Conservation (phyloP, 2,797 vertebrate species). For the Channa striata region DNA sequence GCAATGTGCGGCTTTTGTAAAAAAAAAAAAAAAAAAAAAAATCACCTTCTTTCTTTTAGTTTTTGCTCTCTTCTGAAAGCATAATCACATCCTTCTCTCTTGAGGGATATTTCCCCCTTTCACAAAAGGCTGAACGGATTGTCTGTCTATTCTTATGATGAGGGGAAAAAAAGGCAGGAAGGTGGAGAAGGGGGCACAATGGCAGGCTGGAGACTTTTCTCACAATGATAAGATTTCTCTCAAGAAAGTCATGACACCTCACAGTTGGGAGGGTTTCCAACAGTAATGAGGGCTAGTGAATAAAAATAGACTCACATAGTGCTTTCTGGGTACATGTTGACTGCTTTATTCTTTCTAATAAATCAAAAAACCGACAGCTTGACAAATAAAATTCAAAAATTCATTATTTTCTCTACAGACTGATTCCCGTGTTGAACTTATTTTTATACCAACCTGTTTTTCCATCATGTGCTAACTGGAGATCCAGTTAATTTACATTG, state of each 20-base stretch:
- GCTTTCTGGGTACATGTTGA: not conserved
- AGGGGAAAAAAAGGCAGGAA: slow-evolving; percentile 25
- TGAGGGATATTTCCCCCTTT: slow-evolving; percentile 72
- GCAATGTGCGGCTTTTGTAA: slow-evolving; percentile 78
- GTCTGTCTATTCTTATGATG: slow-evolving; percentile 70
- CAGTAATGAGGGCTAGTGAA: not conserved
- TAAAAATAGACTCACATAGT: not conserved
- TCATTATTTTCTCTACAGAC: not conserved
- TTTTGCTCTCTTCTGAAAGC: slow-evolving; percentile 65
- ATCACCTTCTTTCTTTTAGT: slow-evolving; percentile 50
- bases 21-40: slow-evolving; percentile 44
- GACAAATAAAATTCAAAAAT: not conserved
- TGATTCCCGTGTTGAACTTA: not conserved
- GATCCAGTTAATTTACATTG: slow-evolving; percentile 69
- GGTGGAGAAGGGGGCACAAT: slow-evolving; percentile 4
- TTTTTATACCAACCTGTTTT: not conserved
- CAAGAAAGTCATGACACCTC: slow-evolving; percentile 45
- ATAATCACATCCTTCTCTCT: slow-evolving; percentile 81
- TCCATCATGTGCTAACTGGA: slow-evolving; percentile 38
- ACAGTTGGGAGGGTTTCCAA: slow-evolving; percentile 7
- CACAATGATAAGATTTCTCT: slow-evolving; percentile 81
- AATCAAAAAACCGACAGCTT: not conserved
- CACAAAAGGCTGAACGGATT: slow-evolving; percentile 76
- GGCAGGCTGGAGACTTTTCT: slow-evolving; percentile 66
- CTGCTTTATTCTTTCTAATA: not conserved